These are phyloP conservation scores for Pluvialis apricaria DNA, from an alignment of 2,113 vertebrate genomes.

Conservation along the genomic window DNA sequence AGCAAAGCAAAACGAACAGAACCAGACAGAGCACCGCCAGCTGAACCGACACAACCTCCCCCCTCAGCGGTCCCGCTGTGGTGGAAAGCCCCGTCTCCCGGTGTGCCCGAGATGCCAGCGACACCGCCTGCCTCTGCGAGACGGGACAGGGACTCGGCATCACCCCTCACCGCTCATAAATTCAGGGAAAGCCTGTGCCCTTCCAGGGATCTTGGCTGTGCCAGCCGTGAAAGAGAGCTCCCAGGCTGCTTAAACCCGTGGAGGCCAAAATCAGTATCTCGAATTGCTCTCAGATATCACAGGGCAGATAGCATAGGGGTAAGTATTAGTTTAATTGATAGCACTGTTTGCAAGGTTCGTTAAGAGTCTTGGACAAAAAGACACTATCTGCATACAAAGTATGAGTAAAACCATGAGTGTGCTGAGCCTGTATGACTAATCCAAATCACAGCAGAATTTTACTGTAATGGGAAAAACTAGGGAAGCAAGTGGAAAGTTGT, in stretches of 20 bases:
- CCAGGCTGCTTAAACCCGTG: background rate
- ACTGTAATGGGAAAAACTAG: constrained; percentile 63
- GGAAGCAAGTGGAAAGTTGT: constrained; percentile 62
- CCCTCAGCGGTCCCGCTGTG: background rate
- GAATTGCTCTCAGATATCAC: background rate
- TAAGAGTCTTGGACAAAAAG: background rate
- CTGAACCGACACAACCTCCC: background rate
- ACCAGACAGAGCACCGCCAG: background rate
- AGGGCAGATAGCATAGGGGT: background rate
- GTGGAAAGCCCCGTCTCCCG: background rate
- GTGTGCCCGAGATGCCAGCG: background rate
- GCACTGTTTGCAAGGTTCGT: background rate
- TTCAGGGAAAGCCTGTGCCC: background rate
- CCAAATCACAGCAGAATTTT: constrained; percentile 30
- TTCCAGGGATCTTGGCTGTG: background rate
- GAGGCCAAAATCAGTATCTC: background rate
- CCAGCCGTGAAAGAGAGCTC: background rate
- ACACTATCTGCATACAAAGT: background rate
- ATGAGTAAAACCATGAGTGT: constrained; percentile 27
- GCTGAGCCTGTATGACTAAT: constrained; percentile 31
- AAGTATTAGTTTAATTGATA: background rate
- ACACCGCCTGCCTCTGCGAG: background rate
- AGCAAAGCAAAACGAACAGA: background rate
- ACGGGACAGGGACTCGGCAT: background rate
- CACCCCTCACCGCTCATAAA: background rate